A percentile compares a stretch with the other conserved stretches of the same genome.
Conservation (phyloP, 2,113 vertebrate genomes). For the Tragelaphus scriptus region DNA sequence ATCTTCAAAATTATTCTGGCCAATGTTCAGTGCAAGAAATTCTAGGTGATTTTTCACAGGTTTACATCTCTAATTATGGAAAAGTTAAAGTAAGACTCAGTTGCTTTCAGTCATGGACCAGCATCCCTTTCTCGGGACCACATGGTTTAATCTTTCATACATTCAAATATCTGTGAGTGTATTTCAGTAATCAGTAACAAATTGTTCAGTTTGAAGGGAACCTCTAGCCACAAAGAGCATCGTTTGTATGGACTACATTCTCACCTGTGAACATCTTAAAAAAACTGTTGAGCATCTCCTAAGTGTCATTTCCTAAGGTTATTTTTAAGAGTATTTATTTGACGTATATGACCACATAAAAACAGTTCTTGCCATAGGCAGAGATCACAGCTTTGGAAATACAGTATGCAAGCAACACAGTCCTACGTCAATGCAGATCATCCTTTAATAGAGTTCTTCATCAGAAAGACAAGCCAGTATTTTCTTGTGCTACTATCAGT, state of each 20-base stretch:
- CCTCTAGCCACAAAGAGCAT: neutral
- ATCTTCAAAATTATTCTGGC: neutral
- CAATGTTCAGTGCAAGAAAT: neutral
- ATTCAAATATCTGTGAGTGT: neutral
- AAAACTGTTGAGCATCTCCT: neutral
- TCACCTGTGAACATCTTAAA: neutral
- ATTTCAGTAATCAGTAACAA: neutral
- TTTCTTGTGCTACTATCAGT: slow-evolving; percentile 22
- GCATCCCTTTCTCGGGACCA: neutral
- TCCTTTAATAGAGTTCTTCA: neutral
- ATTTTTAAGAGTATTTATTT: slow-evolving; percentile 15
- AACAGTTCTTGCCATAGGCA: neutral
- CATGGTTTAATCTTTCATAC: neutral
- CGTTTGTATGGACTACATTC: neutral
- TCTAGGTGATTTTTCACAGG: neutral
- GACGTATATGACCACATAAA: neutral
- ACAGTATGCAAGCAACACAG: neutral
- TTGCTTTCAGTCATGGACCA: neutral
- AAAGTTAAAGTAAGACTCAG: neutral
- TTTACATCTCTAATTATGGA: neutral
- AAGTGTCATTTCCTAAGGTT: neutral
- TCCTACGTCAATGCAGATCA: neutral
- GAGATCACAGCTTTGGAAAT: neutral
- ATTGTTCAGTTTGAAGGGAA: neutral
- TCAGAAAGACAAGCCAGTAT: slow-evolving; percentile 6